Evolutionary conservation across 2,797 vertebrate genomes (phyloP), one percentile per base, ranked within the genome.

Genomic region (Delichon dasypus): DNA sequence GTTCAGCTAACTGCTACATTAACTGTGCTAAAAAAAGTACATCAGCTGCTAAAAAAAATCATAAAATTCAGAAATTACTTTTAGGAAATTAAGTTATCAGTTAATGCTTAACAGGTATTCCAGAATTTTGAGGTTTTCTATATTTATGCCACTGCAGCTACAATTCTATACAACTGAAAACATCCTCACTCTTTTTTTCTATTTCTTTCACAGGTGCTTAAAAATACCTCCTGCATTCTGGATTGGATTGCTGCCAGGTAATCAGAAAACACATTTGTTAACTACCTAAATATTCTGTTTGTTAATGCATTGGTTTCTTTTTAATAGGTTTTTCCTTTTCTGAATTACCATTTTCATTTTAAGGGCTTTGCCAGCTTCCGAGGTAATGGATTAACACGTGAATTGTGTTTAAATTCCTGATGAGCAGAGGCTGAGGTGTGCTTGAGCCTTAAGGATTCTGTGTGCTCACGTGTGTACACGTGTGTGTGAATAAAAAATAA

Each of bases 381-480:
- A 9, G 51, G 20, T 65, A 64, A 50, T 13, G 21, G 53, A 40
- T 4, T 53, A 62, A 30, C 23, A 70, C 0, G 0, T 45, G 42
- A 51, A 36, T 38, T 44, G 36, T 17, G 10, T 61, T 79, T 64
- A 25, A 84, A 88, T 54, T 73, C 38, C 50, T 60, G 64, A 4
- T 1, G 4, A 75, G 29, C 6, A 32, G 26, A 82, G 29, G 32
- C 9, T 65, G 60, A 70, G 16, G 12, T 32, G 32, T 54, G 19
- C 42, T 62, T 42, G 34, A 93, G 34, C 17, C 15, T 60, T 29
- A 9, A 62, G 51, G 44, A 70, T 73, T 75, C 64, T 77, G 30
- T 32, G 18, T 55, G 8, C 15, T 45, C 32, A 12, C 22, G 5
- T 48, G 16, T 61, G 42, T 29, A 74, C 20, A 77, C 6, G 2